Evolutionary conservation across 1,140 invertebrate genomes (phyloP).

Genomic region (Drosophila erecta): DNA sequence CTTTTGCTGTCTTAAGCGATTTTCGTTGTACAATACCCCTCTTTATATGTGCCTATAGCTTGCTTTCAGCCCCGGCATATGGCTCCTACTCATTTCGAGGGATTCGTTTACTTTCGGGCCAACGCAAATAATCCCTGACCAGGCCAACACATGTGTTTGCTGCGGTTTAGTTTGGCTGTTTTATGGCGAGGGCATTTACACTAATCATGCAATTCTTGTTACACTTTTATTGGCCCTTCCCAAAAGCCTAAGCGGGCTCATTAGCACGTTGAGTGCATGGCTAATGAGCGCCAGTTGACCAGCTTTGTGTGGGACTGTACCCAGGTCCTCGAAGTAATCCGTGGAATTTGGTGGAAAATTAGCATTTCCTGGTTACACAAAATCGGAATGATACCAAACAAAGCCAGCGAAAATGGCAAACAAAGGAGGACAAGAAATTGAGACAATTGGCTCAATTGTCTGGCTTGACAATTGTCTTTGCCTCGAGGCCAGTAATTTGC

Average conservation of each 20-base stretch:
- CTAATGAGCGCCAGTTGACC: slow-evolving; percentile 57
- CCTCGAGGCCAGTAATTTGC: slow-evolving; percentile 52
- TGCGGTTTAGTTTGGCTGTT: slow-evolving; percentile 39
- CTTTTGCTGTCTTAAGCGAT: slow-evolving; percentile 65
- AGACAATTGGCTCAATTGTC: slow-evolving; percentile 68
- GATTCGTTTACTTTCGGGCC: slow-evolving; percentile 38
- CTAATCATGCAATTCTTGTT: slow-evolving; percentile 73
- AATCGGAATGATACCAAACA: slow-evolving; percentile 42
- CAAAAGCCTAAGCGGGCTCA: slow-evolving; percentile 41
- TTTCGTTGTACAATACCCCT: slow-evolving; percentile 29
- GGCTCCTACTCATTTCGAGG: slow-evolving; percentile 51
- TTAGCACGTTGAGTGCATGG: slow-evolving; percentile 71
- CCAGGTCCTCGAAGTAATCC: slow-evolving; percentile 30
- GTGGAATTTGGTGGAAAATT: slow-evolving; percentile 33
- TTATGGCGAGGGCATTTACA: slow-evolving; percentile 67
- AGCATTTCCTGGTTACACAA: slow-evolving; percentile 54
- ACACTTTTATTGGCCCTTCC: slow-evolving; percentile 53
- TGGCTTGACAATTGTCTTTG: slow-evolving; percentile 38
- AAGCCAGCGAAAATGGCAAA: slow-evolving; percentile 43
- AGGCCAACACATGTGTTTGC: slow-evolving; percentile 32
- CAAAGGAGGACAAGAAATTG: slow-evolving; percentile 56
- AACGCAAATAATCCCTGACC: slow-evolving; percentile 39
- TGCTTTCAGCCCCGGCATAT: slow-evolving; percentile 40
- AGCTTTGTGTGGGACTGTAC: slow-evolving; percentile 34
- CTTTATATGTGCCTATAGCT: slow-evolving; percentile 29